Percentiles rank a stretch among this genome's conserved stretches.
phyloP scores from a whole-genome alignment of 2,888 invertebrate genomes.

The Amblyjoppa proteus region DNA sequence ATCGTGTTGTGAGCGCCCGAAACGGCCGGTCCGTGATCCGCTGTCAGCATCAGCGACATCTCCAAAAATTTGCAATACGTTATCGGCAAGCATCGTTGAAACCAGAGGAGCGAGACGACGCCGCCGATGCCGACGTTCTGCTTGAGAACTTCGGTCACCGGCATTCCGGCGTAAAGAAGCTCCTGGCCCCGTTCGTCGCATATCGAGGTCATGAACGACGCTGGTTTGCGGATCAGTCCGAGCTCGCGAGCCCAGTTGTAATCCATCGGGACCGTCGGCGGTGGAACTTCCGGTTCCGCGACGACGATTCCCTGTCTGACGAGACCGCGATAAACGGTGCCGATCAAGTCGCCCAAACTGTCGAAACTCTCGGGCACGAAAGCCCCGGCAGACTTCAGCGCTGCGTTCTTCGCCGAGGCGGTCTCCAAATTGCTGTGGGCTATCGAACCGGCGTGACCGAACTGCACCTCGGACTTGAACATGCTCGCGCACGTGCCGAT shows the following conservation, averaged over 20 bases:
- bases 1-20: conserved; percentile 99
- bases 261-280: conserved; percentile 99
- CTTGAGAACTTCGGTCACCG: conserved; percentile 94
- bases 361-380: conserved; percentile 97
- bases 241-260: conserved; percentile 99
- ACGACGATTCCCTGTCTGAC: conserved; percentile 94
- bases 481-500: conserved; percentile 95
- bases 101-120: conserved; percentile 98
- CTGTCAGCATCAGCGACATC: conserved; percentile 99
- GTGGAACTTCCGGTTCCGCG: conserved; percentile 96
- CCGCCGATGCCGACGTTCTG: conserved; percentile 99
- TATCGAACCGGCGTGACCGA: conserved; percentile 99
- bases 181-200: conserved; percentile 99
- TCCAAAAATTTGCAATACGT: conserved; percentile 99
- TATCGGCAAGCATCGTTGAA: conserved; percentile 97
- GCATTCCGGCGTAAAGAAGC: conserved; percentile 97
- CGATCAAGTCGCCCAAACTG: conserved; percentile 92
- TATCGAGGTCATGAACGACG: conserved; percentile 99
- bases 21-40: conserved; percentile 99
- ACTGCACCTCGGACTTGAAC: conserved; percentile 92
- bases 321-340: conserved; percentile 90
- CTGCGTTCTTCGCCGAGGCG: conserved; percentile 96
- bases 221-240: conserved; percentile 98
- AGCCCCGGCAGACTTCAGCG: conserved; percentile 93
- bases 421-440: conserved; percentile 98